These are phyloP conservation scores for Acanthiza pusilla DNA, from an alignment of 2,797 vertebrate genomes.

Conservation along the genomic window DNA sequence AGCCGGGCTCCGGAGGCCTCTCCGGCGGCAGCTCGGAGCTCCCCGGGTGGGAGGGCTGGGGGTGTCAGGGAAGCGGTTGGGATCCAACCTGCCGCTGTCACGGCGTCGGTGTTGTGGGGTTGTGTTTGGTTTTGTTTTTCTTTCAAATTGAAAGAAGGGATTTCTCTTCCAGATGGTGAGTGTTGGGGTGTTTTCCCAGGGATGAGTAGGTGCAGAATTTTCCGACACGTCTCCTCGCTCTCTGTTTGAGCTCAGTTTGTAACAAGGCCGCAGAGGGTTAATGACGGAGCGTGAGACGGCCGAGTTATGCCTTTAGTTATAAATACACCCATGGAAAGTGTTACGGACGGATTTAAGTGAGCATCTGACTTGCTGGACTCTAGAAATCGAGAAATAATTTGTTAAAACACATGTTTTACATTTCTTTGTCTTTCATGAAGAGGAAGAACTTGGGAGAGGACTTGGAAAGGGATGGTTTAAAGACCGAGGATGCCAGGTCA, in stretches of 20 bases:
- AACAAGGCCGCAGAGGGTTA: slow-evolving; percentile 24
- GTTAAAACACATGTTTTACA: slow-evolving; percentile 28
- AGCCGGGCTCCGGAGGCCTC: background rate
- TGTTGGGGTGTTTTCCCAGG: background rate
- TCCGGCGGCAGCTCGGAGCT: accelerated
- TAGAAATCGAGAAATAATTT: slow-evolving; percentile 6
- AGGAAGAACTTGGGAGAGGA: background rate
- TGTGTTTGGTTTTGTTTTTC: background rate
- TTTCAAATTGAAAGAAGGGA: background rate
- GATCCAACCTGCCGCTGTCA: background rate
- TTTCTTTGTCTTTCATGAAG: slow-evolving; percentile 24
- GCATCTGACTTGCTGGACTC: background rate
- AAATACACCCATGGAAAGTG: slow-evolving; percentile 43
- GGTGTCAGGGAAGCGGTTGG: accelerated
- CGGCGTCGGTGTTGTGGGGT: accelerated
- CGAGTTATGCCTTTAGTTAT: slow-evolving; percentile 20
- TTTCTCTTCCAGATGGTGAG: background rate
- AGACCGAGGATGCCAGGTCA: background rate
- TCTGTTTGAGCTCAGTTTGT: background rate
- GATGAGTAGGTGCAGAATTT: background rate
- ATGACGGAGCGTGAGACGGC: background rate
- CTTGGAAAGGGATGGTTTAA: background rate
- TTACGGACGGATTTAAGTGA: background rate
- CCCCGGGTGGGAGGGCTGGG: background rate
- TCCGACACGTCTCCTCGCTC: accelerated